Conservation (phyloP, 2,888 invertebrate species). For the Rutpela maculata region DNA sequence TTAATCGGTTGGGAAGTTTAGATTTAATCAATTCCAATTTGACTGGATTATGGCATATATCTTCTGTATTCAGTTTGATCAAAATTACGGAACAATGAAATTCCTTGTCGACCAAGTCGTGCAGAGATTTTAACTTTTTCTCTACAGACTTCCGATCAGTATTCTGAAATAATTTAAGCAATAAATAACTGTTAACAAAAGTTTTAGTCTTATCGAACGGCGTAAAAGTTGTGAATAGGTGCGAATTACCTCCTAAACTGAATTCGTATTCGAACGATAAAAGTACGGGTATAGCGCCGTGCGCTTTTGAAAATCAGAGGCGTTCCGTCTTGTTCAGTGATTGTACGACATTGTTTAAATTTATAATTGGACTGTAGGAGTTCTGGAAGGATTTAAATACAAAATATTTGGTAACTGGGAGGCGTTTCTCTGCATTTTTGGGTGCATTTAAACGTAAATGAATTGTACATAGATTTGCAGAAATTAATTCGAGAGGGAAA, state of each 20-base stretch:
- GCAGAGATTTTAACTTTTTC: slow-evolving; percentile 8
- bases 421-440: no score
- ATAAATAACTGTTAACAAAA: slow-evolving; percentile 42
- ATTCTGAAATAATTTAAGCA: slow-evolving; percentile 35
- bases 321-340: slow-evolving; percentile 1
- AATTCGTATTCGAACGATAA: slow-evolving; percentile 42
- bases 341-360: no score
- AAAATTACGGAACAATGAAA: background rate
- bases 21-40: no score
- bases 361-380: no score
- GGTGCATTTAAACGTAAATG: no score
- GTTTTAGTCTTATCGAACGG: slow-evolving; percentile 39
- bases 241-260: slow-evolving; percentile 46
- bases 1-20: no score
- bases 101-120: background rate
- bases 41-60: no score
- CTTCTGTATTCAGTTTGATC: background rate
- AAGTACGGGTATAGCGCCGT: slow-evolving; percentile 29
- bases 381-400: no score
- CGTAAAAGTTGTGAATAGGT: slow-evolving; percentile 45
- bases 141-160: slow-evolving; percentile 23
- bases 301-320: slow-evolving; percentile 25
- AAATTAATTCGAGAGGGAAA: no score
- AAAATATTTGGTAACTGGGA: no score
- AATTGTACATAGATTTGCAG: no score